Conservation (phyloP, 2,113 vertebrate species). For the Gnathonemus echidnorhynchus region DNA sequence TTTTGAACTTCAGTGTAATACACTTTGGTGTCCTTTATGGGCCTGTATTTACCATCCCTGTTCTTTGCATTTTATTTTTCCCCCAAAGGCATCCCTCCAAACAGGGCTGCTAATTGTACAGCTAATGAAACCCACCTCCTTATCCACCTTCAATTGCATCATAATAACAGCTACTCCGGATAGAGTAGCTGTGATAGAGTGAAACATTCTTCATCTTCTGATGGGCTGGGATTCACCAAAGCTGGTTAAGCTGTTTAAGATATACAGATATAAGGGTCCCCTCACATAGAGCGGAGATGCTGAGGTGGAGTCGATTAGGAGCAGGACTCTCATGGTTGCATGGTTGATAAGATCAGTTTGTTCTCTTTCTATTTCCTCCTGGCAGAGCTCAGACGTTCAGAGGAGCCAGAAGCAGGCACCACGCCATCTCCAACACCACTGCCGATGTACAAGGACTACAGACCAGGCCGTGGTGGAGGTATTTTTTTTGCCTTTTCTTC, state of each 20-base stretch:
- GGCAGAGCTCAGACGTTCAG: conserved; percentile 36
- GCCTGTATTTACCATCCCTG: conserved; percentile 37
- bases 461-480: conserved; percentile 51
- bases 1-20: conserved; percentile 48
- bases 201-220: not conserved
- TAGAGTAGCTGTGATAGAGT: not conserved
- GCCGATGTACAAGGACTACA: conserved; percentile 62
- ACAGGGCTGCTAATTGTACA: conserved; percentile 48
- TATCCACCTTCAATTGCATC: conserved; percentile 14
- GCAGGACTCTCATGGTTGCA: not conserved
- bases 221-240: not conserved
- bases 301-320: not conserved
- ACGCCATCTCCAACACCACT: not conserved
- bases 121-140: conserved; percentile 46
- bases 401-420: conserved; percentile 30
- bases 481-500: not conserved
- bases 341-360: conserved; percentile 18
- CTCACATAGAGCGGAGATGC: not conserved
- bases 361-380: conserved; percentile 28
- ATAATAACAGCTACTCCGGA: not conserved
- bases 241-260: not conserved
- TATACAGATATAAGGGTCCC: not conserved
- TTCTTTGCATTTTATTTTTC: conserved; percentile 31
- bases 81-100: conserved; percentile 37
- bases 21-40: conserved; percentile 41